Conservation (phyloP, 2,797 vertebrate genomes). For the Rhinoraja longicauda region DNA sequence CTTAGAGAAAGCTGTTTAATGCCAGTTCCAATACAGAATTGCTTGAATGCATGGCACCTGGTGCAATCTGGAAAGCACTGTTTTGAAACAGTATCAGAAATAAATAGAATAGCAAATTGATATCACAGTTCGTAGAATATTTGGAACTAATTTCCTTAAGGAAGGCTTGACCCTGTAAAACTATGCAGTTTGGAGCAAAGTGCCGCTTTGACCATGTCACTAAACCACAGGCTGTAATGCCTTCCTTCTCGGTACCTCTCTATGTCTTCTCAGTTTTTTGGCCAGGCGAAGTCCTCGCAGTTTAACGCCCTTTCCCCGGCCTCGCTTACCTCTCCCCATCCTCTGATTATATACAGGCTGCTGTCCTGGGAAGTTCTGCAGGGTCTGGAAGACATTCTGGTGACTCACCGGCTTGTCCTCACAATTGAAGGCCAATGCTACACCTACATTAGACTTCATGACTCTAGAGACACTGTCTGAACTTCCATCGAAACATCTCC, state of each 20-base stretch:
- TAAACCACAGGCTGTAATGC: background rate
- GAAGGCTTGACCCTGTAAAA: background rate
- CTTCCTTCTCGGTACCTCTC: too few relatives aligned
- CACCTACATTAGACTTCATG: slow-evolving; percentile 84
- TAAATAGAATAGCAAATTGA: background rate
- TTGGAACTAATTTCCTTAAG: background rate
- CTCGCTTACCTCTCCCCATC: background rate
- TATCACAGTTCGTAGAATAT: background rate
- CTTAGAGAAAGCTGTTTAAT: background rate
- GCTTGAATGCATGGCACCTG: too few relatives aligned
- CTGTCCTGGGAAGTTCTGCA: slow-evolving; percentile 60
- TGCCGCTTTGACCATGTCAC: background rate
- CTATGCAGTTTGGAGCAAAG: background rate
- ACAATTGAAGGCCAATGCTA: slow-evolving; percentile 85
- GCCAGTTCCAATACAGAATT: background rate
- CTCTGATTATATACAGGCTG: slow-evolving; percentile 24
- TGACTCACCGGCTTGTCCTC: slow-evolving; percentile 63
- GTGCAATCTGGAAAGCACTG: background rate
- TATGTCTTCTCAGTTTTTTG: background rate
- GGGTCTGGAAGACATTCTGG: slow-evolving; percentile 78
- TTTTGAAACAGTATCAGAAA: background rate
- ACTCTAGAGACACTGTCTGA: slow-evolving; percentile 84
- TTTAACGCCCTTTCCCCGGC: background rate
- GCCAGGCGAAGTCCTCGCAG: background rate
- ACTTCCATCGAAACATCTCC: slow-evolving; percentile 89